phyloP scores from a whole-genome alignment of 2,888 invertebrate species.

The Cephus rjabovi region DNA sequence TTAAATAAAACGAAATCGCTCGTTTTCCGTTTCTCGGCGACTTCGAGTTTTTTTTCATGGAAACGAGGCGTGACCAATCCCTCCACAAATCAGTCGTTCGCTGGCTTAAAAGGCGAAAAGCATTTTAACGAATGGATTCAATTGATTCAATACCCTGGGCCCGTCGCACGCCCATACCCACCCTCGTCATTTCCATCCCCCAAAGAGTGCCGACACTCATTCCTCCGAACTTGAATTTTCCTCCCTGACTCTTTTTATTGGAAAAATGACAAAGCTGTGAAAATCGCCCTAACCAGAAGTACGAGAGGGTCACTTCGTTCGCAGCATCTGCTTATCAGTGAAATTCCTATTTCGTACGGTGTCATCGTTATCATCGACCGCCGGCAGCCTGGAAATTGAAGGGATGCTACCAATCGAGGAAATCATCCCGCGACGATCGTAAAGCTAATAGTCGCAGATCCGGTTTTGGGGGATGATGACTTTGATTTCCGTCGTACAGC shows the following conservation, averaged over 20 bases:
- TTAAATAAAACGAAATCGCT: conserved; percentile 12
- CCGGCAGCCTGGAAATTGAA: neutral
- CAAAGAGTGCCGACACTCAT: neutral
- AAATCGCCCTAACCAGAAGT: neutral
- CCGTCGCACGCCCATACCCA: no score
- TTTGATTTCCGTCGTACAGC: neutral
- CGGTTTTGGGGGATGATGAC: neutral
- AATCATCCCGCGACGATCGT: neutral
- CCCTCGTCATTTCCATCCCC: no score
- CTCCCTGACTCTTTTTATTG: neutral
- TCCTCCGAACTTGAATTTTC: neutral
- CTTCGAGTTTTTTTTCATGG: neutral
- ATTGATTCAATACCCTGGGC: conserved; percentile 19
- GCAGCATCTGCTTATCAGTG: neutral
- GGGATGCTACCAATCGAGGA: neutral
- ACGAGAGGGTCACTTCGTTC: neutral
- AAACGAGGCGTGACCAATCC: conserved; percentile 24
- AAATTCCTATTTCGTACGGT: neutral
- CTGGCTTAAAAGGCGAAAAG: conserved; percentile 11
- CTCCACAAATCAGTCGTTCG: conserved; percentile 29
- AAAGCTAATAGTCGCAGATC: neutral
- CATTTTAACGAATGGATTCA: conserved; percentile 22
- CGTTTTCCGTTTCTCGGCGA: conserved; percentile 12
- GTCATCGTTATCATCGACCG: neutral
- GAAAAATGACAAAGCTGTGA: neutral